Base-by-base conservation (phyloP, 2,797 vertebrate genomes). In the Graptemys geographica region DNA sequence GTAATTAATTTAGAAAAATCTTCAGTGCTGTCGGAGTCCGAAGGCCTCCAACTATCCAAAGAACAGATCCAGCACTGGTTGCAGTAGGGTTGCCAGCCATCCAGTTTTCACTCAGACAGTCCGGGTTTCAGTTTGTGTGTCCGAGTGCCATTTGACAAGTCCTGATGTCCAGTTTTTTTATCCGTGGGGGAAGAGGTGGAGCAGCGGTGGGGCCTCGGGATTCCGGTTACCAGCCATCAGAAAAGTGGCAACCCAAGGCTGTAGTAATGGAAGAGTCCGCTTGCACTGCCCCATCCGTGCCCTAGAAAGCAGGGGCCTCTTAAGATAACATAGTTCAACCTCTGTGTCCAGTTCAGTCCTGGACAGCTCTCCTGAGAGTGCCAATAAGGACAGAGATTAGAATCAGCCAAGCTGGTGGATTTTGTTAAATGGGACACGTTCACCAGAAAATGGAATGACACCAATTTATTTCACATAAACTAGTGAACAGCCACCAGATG, bases 31-130 rank as follows among this genome's bases (percentile, higher is more conserved):
- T 44, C 8, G 27, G 27, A 27, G 15, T 47, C 4, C 6, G 2
- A 78, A 78, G 25, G 27, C 15, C 74, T 27, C 12, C 25, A 27
- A 49, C 27, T 49, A 78, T 8, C 27, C 74, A 28, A 78, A 85
- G 69, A 95, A 93, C 91, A 91, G 74, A 89, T 89, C 83, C 94
- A 87, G 92, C 82, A 53, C 3, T 94, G 79, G 31, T 19, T 5
- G 52, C 15, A 0, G 0, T 0, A 1, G 13, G 28, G 28, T 62
- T 62, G 59, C 59, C 59, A 31, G 3, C 13, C 57, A 31, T 59
- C 27, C 27, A 59, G 28, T 59, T 59, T 59, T 59, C 57, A 59
- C 27, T 28, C 31, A 4, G 13, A 33, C 59, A 62, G 28, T 62
- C 6, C 1, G 3, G 11, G 28, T 62, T 31, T 33, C 28, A 13